phyloP scores from a whole-genome alignment of 2,797 vertebrate genomes.

The Scyliorhinus canicula region DNA sequence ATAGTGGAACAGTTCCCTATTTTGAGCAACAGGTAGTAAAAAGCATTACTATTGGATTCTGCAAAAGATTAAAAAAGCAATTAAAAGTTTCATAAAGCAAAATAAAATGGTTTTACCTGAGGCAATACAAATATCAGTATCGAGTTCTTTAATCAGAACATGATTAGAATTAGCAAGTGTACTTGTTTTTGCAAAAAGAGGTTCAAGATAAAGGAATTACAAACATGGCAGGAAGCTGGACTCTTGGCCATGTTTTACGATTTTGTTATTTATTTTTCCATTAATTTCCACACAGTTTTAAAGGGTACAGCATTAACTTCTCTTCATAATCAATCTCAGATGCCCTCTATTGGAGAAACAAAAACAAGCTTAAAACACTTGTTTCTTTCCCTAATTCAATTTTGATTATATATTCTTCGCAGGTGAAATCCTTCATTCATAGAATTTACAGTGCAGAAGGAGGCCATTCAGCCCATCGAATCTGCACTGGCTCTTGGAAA shows the following conservation, averaged over 20 bases:
- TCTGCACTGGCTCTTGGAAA: too few relatives aligned
- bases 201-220: conserved; percentile 15
- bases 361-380: background rate
- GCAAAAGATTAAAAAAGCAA: background rate
- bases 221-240: background rate
- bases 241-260: background rate
- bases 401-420: background rate
- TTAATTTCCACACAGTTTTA: background rate
- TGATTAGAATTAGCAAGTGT: background rate
- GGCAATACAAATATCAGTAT: background rate
- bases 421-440: background rate
- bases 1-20: background rate
- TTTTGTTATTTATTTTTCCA: background rate
- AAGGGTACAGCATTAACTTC: background rate
- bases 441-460: too few relatives aligned
- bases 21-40: background rate
- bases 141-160: background rate
- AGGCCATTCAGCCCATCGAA: too few relatives aligned
- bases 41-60: background rate
- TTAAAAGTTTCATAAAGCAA: background rate
- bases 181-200: background rate
- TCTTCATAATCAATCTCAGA: background rate
- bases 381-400: background rate
- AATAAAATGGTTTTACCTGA: conserved; percentile 9
- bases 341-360: conserved; percentile 27